Evolutionary conservation across 1,140 invertebrate species (phyloP).

Genomic region (Doryteuthis pealeii): DNA sequence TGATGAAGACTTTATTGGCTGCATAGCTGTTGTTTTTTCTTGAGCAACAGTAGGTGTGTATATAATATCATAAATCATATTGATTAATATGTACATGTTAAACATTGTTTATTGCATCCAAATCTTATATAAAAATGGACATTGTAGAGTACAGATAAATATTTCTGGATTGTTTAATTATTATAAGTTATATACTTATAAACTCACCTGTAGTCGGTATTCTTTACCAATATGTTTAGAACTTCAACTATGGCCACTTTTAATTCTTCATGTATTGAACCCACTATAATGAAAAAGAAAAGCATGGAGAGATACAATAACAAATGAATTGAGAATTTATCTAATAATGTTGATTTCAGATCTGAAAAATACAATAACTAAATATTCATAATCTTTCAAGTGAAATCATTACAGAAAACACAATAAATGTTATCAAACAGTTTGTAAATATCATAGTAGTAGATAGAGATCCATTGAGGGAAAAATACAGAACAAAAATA

Average conservation of each 20-base stretch:
- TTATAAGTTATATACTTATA: no score
- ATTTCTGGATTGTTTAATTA: not conserved
- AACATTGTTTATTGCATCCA: no score
- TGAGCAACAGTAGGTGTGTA: no score
- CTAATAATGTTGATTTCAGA: not conserved
- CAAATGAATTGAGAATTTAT: not conserved
- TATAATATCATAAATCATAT: no score
- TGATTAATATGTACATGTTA: no score
- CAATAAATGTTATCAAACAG: not conserved
- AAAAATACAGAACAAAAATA: no score
- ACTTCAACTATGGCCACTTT: slow-evolving; percentile 41
- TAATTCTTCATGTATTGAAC: slow-evolving; percentile 36
- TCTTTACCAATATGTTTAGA: slow-evolving; percentile 30
- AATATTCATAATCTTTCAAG: not conserved
- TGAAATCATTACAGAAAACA: not conserved
- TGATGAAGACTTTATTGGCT: no score
- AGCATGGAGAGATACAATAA: not conserved
- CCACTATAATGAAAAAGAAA: slow-evolving; percentile 28
- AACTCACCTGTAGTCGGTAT: slow-evolving; percentile 30
- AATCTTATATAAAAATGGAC: not conserved
- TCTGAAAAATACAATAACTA: not conserved
- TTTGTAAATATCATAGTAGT: not conserved
- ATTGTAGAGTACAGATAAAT: not conserved
- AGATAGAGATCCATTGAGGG: not conserved
- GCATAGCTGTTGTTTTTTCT: no score